Evolutionary conservation across 2,797 vertebrate species (phyloP).

Genomic region (Myoxocephalus aenaeus): DNA sequence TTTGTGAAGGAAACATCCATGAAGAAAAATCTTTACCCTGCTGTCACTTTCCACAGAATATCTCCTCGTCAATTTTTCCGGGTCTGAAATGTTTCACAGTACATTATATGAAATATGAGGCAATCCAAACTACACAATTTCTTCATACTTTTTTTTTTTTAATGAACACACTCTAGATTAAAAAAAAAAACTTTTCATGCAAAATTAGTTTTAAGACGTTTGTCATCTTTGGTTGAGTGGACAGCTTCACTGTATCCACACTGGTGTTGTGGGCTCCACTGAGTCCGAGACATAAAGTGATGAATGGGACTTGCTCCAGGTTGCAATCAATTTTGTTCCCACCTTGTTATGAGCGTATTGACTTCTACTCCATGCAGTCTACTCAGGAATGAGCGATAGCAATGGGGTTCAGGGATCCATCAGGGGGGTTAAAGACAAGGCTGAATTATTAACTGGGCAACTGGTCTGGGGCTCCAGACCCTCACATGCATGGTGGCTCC

Average conservation of each 20-base stretch:
- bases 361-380: constrained; percentile 38
- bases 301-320: constrained; percentile 52
- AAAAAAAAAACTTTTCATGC: not conserved
- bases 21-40: constrained; percentile 22
- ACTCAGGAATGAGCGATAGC: constrained; percentile 33
- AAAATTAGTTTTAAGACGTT: not conserved
- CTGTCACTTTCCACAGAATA: constrained; percentile 21
- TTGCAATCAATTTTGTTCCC: constrained; percentile 45
- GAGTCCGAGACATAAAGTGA: constrained; percentile 30
- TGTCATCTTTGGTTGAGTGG: constrained; percentile 1
- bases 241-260: constrained; percentile 11
- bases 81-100: constrained; percentile 29
- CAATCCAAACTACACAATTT: not conserved
- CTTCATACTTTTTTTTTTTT: not conserved
- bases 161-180: not conserved
- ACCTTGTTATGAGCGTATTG: constrained; percentile 60
- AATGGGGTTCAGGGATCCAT: constrained; percentile 6
- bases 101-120: not conserved
- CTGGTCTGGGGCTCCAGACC: not conserved
- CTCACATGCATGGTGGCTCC: not conserved
- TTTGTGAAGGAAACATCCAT: too few species aligned
- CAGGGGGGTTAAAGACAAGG: not conserved
- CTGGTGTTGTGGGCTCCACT: constrained; percentile 2
- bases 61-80: constrained; percentile 5
- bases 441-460: constrained; percentile 14